Base-by-base conservation (phyloP, 2,113 vertebrate genomes). In the Chlorodrepanis virens region DNA sequence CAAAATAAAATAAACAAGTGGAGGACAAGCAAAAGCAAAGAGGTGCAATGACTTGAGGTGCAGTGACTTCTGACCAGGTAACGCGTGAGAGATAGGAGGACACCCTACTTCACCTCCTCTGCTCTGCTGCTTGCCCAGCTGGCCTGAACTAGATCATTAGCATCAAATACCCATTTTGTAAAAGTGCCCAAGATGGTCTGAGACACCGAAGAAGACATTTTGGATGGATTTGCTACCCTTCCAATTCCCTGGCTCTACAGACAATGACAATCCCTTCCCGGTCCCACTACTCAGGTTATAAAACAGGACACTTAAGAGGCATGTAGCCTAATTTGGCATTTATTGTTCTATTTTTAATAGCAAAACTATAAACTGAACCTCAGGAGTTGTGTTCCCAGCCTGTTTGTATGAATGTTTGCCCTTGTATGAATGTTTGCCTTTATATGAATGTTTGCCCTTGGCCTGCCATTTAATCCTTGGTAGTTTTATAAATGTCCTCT, bases 401-500 rank as follows among this genome's bases (percentile, higher is more conserved):
- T 11, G 45, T 69, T 28, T 49, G 10, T n/a, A 29, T 40, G 40
- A 40, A 40, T 40, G 40, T 40, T 40, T 40, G 40, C 40, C 40
- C 14, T 40, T 40, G 14, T 15, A 40, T 40, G 40, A 40, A 40
- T 40, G 40, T 40, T 40, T 40, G 40, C 40, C 40, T 14, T 14
- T 40, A 13, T 40, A 42, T 17, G 12, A 76, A 50, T 28, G 15
- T 45, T 87, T 85, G 49, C 19, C 20, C 9, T 40, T 61, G 25
- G 61, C 14, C 20, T 83, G 15, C 11, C 7, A 20, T 65, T 83
- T 79, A 72, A 83, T 22, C 16, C 4, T 20, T 50, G 31, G 7
- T 15, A 70, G 6, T 1, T 78, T 84, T 69, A 35, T 0, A 0
- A 27, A 17, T 40, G 50, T n/a, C 27, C 8, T 74, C 25, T 56